Conservation (phyloP, 2,797 vertebrate species). For the Acanthiza pusilla region DNA sequence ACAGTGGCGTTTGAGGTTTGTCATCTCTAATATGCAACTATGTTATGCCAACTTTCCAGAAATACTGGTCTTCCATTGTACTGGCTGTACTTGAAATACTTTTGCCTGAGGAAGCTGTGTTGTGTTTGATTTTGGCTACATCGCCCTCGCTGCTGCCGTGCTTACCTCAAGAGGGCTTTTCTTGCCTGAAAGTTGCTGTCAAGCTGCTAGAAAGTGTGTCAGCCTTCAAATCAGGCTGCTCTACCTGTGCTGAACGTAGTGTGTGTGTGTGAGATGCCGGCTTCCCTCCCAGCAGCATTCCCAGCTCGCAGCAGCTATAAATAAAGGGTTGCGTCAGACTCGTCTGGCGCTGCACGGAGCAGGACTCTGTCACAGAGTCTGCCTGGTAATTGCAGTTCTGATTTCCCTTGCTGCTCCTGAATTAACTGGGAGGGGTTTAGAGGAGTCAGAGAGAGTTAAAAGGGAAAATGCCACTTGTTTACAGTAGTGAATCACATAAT, state of each 20-base stretch:
- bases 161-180: background rate
- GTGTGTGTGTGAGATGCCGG: background rate
- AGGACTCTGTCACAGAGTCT: constrained; percentile 19
- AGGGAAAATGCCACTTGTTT: constrained; percentile 57
- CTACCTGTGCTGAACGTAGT: background rate
- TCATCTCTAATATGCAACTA: constrained; percentile 22
- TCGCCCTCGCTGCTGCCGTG: accelerated
- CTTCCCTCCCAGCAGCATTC: background rate
- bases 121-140: background rate
- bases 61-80: constrained; percentile 38
- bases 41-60: constrained; percentile 56
- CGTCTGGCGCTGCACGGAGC: background rate
- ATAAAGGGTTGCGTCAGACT: constrained; percentile 29
- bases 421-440: constrained; percentile 56
- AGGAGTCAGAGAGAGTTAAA: constrained; percentile 53
- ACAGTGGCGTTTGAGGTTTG: constrained; percentile 35
- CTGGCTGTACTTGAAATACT: constrained; percentile 19
- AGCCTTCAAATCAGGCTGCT: background rate
- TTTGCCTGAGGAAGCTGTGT: background rate
- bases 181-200: background rate
- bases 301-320: constrained; percentile 9
- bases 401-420: constrained; percentile 28
- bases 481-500: constrained; percentile 5
- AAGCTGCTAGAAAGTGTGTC: background rate
- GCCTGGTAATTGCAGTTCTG: constrained; percentile 41